Percentiles rank a stretch among this genome's conserved stretches.
phyloP scores from a whole-genome alignment of 2,797 vertebrate species.

The Centropyge bicolor region DNA sequence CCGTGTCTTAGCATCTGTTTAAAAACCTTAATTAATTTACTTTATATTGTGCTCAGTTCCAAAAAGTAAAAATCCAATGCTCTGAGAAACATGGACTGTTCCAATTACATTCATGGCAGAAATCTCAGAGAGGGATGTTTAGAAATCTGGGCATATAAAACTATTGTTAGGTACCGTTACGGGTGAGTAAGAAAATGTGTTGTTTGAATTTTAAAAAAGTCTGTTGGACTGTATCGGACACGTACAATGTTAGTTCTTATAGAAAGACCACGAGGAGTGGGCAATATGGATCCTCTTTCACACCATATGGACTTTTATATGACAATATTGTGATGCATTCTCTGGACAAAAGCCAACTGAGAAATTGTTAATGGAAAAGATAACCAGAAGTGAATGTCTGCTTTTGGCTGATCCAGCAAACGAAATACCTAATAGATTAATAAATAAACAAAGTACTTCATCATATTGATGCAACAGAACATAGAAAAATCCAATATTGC shows the following conservation, averaged over 20 bases:
- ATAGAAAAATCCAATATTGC: slow-evolving; percentile 23
- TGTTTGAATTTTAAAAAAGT: not conserved
- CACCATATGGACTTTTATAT: not conserved
- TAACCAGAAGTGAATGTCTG: not conserved
- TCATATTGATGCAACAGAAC: slow-evolving; percentile 19
- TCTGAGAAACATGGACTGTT: not conserved
- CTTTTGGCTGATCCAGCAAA: slow-evolving; percentile 21
- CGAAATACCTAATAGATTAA: not conserved
- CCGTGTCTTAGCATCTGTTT: not conserved
- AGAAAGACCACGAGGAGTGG: not conserved
- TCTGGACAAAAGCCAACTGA: not conserved
- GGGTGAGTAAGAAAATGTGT: not conserved
- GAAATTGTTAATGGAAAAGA: not conserved
- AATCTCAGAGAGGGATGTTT: not conserved
- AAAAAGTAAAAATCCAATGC: not conserved
- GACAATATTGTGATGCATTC: not conserved
- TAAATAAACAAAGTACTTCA: slow-evolving; percentile 4
- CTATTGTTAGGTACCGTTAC: too few species aligned
- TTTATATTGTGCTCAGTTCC: not conserved
- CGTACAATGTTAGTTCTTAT: not conserved
- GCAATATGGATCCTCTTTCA: not conserved
- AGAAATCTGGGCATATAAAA: not conserved
- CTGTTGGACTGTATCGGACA: not conserved
- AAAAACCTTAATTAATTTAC: not conserved
- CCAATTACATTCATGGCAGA: not conserved